Evolutionary conservation across 2,113 vertebrate genomes (phyloP).

Genomic region (Chinchilla lanigera): DNA sequence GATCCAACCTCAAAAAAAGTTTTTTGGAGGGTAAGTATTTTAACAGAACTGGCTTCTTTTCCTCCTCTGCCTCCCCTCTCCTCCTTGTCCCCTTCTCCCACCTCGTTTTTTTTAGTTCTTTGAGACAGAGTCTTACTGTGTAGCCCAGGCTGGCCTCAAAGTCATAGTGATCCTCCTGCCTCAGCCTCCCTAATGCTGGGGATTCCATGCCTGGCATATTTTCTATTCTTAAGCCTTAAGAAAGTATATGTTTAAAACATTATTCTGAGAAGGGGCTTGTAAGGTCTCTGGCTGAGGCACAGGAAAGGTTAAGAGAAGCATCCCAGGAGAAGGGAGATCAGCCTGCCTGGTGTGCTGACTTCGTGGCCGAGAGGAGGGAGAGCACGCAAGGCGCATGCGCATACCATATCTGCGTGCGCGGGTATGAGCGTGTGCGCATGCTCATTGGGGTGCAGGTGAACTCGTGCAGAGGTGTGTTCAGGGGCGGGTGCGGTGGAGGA

Average conservation of each 20-base stretch:
- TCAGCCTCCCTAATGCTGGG: neutral
- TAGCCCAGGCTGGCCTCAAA: neutral
- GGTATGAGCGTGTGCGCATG: rapidly evolving
- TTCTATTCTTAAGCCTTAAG: neutral
- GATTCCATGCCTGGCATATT: neutral
- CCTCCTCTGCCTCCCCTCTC: neutral
- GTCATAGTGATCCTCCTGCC: neutral
- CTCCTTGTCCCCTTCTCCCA: too few species aligned
- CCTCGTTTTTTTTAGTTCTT: neutral
- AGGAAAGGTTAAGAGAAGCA: neutral
- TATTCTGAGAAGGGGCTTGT: neutral
- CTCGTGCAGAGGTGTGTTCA: rapidly evolving
- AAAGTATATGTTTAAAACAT: neutral
- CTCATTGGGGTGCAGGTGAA: neutral
- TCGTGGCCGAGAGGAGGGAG: neutral
- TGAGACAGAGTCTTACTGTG: neutral
- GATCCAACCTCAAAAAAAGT: neutral
- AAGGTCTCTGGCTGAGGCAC: neutral
- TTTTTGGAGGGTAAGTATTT: neutral
- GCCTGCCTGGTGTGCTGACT: neutral
- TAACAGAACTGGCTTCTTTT: conserved; percentile 16
- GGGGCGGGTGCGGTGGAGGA: neutral
- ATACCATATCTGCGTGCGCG: neutral
- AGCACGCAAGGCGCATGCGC: neutral
- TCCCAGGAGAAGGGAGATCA: rapidly evolving